These are phyloP conservation scores for Gasterosteus aculeatus DNA, from an alignment of 2,113 vertebrate genomes.

Conservation along the genomic window DNA sequence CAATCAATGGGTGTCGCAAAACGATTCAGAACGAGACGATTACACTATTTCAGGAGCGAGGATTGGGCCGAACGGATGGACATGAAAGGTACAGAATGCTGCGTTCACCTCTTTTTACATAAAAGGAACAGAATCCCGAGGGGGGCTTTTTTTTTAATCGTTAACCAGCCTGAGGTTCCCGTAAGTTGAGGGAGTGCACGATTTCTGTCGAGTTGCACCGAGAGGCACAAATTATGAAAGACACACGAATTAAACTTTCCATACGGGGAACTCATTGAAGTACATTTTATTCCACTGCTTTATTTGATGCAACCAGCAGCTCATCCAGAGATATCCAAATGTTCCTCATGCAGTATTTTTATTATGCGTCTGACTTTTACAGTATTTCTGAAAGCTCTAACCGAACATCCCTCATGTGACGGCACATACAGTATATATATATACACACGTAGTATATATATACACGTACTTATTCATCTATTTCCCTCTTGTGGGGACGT, in stretches of 20 bases:
- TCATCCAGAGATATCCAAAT: background rate
- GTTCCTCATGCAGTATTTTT: background rate
- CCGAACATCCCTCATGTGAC: background rate
- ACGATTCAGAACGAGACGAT: slow-evolving; percentile 34
- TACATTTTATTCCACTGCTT: background rate
- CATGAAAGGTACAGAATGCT: slow-evolving; percentile 34
- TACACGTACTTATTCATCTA: background rate
- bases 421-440: background rate
- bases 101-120: slow-evolving; percentile 31
- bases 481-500: background rate
- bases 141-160: slow-evolving; percentile 1
- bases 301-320: background rate
- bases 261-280: background rate
- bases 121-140: slow-evolving; percentile 19
- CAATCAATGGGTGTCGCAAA: slow-evolving; percentile 17
- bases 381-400: slow-evolving; percentile 2
- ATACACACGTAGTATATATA: too few species aligned
- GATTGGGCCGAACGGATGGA: background rate
- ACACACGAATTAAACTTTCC: background rate
- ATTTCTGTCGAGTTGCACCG: background rate
- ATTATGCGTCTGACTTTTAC: background rate
- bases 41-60: slow-evolving; percentile 22
- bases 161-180: slow-evolving; percentile 3
- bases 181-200: background rate
- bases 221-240: slow-evolving; percentile 6